Conservation (phyloP, 2,797 vertebrate genomes). For the Hippopotamyrus pictus region DNA sequence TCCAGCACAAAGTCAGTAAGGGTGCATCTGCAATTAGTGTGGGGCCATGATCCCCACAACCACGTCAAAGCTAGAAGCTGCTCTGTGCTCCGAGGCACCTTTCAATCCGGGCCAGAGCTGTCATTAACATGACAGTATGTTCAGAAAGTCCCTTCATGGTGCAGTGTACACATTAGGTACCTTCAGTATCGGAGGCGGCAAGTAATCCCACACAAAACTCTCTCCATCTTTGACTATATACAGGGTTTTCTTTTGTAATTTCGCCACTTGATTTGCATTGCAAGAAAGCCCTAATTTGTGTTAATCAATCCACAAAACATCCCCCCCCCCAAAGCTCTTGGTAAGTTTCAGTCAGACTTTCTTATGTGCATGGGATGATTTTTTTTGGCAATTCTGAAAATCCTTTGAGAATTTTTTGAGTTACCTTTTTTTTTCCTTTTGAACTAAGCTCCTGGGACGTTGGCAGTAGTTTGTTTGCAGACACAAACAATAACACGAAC, state of each 20-base stretch:
- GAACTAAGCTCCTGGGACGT: background rate
- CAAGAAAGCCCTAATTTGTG: background rate
- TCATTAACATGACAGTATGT: background rate
- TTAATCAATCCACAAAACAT: constrained; percentile 1
- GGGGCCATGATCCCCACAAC: background rate
- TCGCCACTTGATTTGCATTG: background rate
- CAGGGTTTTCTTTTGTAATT: background rate
- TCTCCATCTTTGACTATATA: background rate
- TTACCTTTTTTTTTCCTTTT: background rate
- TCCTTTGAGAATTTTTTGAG: background rate
- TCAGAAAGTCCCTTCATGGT: background rate
- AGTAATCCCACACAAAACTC: background rate
- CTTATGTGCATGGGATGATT: background rate
- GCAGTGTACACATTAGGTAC: background rate
- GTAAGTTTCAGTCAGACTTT: background rate
- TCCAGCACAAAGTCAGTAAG: background rate
- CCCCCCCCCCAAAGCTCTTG: background rate
- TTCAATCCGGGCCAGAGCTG: background rate
- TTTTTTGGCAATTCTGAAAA: background rate
- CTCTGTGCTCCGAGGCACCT: background rate
- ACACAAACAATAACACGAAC: background rate
- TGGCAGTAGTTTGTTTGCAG: background rate
- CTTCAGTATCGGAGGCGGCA: background rate
- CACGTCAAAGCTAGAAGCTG: background rate
- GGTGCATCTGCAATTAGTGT: background rate